These are phyloP conservation scores for Alviniconcha strummeri DNA, from an alignment of 2,888 invertebrate species.

Conservation along the genomic window DNA sequence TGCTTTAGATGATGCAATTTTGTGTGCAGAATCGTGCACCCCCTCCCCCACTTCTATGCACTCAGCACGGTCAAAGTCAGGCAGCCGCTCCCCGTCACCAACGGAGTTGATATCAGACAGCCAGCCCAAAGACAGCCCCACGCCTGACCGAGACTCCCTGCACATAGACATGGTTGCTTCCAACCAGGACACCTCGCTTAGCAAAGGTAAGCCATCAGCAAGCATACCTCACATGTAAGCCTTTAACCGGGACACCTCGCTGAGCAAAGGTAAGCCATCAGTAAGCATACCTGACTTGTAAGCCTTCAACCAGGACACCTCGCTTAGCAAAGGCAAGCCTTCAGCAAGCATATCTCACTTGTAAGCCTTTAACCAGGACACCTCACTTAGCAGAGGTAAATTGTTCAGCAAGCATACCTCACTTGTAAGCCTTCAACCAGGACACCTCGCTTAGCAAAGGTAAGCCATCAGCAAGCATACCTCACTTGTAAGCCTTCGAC, in stretches of 20 bases:
- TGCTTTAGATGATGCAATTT: too few relatives aligned
- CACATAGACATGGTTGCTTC: conserved; percentile 68
- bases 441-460: too few relatives aligned
- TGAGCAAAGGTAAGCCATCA: conserved; percentile 34
- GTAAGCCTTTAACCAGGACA: too few relatives aligned
- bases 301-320: too few relatives aligned
- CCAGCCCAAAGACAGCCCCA: conserved; percentile 65
- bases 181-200: conserved; percentile 47
- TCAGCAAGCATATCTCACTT: too few relatives aligned
- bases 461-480: too few relatives aligned
- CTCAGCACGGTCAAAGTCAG: conserved; percentile 46
- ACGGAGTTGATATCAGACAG: conserved; percentile 55
- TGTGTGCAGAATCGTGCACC: conserved; percentile 54
- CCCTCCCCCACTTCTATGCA: conserved; percentile 60
- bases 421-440: too few relatives aligned
- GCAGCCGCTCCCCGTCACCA: conserved; percentile 55
- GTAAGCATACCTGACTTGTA: too few relatives aligned
- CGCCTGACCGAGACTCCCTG: conserved; percentile 69
- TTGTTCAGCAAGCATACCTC: too few relatives aligned
- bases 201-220: conserved; percentile 29
- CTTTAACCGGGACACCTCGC: conserved; percentile 46
- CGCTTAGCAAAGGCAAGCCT: too few relatives aligned
- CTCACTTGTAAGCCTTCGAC: too few relatives aligned
- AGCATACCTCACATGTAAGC: conserved; percentile 49
- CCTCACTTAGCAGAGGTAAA: too few relatives aligned